Evolutionary conservation across 1,140 invertebrate genomes (phyloP).

Genomic region (Platorchestia sp.): DNA sequence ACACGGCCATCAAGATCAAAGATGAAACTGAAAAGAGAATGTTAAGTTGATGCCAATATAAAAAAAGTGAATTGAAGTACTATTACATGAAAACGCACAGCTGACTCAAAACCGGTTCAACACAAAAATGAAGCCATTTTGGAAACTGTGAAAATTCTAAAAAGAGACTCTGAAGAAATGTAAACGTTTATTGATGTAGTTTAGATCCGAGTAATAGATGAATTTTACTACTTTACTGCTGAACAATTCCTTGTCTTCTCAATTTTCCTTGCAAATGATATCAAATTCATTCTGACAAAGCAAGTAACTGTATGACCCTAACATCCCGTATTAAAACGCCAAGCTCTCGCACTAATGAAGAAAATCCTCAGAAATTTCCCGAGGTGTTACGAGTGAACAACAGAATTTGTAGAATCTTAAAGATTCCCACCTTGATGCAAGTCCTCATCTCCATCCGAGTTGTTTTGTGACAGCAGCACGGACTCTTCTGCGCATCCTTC

Average conservation of each 20-base stretch:
- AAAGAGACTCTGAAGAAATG: too few relatives aligned
- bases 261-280: not conserved
- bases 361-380: too few relatives aligned
- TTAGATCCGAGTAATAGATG: too few relatives aligned
- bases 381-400: not conserved
- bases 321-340: not conserved
- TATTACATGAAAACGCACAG: not conserved
- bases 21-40: not conserved
- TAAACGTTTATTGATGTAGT: too few relatives aligned
- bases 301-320: not conserved
- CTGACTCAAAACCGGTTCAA: not conserved
- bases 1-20: too few relatives aligned
- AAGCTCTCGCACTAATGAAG: too few relatives aligned
- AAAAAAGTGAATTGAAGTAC: not conserved
- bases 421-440: not conserved
- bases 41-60: not conserved
- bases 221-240: not conserved
- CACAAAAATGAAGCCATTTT: not conserved
- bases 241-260: not conserved
- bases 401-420: not conserved
- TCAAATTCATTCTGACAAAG: not conserved
- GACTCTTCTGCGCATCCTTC: conserved; percentile 15
- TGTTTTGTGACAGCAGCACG: not conserved
- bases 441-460: not conserved
- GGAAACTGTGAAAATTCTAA: not conserved